Evolutionary conservation across 2,113 vertebrate genomes (phyloP).

Genomic region (Ploceus nigricollis): DNA sequence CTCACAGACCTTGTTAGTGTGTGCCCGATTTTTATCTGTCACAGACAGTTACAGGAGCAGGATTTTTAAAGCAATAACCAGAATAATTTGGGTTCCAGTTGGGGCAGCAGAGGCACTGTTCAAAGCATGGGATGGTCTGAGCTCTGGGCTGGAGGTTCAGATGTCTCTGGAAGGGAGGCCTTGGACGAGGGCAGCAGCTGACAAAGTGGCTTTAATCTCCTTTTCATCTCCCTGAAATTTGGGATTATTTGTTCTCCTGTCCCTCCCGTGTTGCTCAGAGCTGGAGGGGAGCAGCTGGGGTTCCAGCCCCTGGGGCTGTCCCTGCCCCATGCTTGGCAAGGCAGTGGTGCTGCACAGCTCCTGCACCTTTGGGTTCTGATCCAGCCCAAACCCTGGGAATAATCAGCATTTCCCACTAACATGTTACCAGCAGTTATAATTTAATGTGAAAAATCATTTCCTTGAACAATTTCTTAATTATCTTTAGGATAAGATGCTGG

Average conservation of each 20-base stretch:
- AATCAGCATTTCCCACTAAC: not conserved
- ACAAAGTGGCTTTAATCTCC: not conserved
- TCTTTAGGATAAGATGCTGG: not conserved
- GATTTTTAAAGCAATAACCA: not conserved
- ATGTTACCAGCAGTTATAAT: not conserved
- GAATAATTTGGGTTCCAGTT: not conserved
- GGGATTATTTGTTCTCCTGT: accelerated
- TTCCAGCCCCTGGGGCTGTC: not conserved
- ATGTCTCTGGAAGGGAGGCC: not conserved
- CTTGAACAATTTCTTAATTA: not conserved
- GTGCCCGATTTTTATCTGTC: not conserved
- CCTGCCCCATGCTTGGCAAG: accelerated
- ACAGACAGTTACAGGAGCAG: not conserved
- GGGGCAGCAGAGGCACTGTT: not conserved
- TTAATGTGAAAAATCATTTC: not conserved
- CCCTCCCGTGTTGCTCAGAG: accelerated
- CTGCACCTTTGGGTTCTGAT: not conserved
- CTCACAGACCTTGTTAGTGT: not conserved
- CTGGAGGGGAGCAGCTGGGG: too few species aligned
- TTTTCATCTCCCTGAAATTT: not conserved
- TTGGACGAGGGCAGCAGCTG: not conserved
- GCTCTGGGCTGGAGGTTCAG: too few species aligned
- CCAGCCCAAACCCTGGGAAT: not conserved
- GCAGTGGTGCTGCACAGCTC: not conserved
- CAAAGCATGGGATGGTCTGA: not conserved